These are phyloP conservation scores for Shinisaurus crocodilurus DNA, from an alignment of 2,113 vertebrate species.

Conservation along the genomic window DNA sequence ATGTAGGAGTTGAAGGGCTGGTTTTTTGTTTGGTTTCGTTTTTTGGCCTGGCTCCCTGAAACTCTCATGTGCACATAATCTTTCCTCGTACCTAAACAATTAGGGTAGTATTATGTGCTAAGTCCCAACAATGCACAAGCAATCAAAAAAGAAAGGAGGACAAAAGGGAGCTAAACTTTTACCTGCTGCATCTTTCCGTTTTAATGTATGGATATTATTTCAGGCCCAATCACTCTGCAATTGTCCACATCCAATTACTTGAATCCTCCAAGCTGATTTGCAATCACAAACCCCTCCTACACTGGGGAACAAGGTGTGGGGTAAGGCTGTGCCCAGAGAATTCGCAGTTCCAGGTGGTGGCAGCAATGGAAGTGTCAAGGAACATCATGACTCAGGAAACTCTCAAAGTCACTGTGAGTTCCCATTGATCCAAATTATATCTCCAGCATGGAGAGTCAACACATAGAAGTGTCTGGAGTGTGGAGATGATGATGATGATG, in stretches of 20 bases:
- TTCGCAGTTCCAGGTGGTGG: neutral
- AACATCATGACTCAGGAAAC: neutral
- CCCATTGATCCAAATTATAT: neutral
- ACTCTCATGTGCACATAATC: constrained; percentile 30
- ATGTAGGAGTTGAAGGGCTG: neutral
- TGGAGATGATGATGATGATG: neutral
- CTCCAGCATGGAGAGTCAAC: neutral
- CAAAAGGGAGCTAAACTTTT: neutral
- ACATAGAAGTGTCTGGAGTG: neutral
- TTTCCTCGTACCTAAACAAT: constrained; percentile 7
- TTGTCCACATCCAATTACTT: neutral
- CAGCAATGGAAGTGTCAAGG: neutral
- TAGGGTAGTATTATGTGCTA: neutral
- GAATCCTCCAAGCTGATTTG: neutral
- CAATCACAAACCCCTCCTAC: neutral
- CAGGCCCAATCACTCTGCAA: neutral
- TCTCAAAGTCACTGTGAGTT: neutral
- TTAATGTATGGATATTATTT: neutral
- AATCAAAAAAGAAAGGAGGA: neutral
- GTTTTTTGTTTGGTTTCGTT: neutral
- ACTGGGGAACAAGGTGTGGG: neutral
- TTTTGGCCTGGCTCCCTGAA: constrained; percentile 7
- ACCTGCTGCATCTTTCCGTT: neutral
- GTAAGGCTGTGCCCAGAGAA: neutral
- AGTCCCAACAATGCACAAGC: neutral